A percentile compares a stretch with the other conserved stretches of the same genome.
phyloP scores from a whole-genome alignment of 1,140 invertebrate genomes.

The Drosophila tropicalis region DNA sequence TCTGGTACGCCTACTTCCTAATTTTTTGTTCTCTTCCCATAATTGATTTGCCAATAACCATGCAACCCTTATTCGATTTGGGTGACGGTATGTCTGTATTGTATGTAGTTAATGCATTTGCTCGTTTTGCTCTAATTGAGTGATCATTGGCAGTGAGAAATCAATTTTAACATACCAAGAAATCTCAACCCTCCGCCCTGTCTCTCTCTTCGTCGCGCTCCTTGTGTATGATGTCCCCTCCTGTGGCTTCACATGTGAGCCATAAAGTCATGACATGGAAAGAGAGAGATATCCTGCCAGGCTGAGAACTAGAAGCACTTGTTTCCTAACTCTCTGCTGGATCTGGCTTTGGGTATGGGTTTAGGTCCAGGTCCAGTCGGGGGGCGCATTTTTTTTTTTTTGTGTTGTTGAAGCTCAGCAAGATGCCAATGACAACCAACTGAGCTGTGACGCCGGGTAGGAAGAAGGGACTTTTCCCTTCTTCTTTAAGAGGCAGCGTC shows the following conservation, averaged over 20 bases:
- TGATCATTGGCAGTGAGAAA: constrained; percentile 49
- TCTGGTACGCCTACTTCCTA: background rate
- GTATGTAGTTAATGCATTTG: constrained; percentile 37
- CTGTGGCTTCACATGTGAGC: constrained; percentile 34
- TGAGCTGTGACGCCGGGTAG: constrained; percentile 70
- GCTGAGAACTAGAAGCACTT: constrained; percentile 54
- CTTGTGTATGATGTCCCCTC: background rate
- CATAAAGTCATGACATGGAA: constrained; percentile 45
- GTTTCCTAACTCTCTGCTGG: constrained; percentile 36
- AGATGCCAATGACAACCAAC: constrained; percentile 63
- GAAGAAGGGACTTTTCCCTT: constrained; percentile 31
- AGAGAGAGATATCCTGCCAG: constrained; percentile 34
- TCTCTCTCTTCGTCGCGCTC: background rate
- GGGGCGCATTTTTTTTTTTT: constrained; percentile 36
- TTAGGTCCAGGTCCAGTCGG: constrained; percentile 39
- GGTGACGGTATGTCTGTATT: background rate
- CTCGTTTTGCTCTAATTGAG: constrained; percentile 65
- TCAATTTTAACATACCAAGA: constrained; percentile 15
- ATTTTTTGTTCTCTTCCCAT: background rate
- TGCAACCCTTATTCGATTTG: constrained; percentile 36
- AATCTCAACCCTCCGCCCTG: constrained; percentile 5
- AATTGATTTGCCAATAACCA: constrained; percentile 42
- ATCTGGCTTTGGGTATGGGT: background rate
- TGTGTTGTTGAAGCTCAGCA: constrained; percentile 54
- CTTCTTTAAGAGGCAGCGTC: constrained; percentile 20